Percentiles rank a stretch among this genome's conserved stretches.
These are phyloP conservation scores for Drosophila borealis DNA, from an alignment of 2,888 invertebrate species.

Conservation along the genomic window DNA sequence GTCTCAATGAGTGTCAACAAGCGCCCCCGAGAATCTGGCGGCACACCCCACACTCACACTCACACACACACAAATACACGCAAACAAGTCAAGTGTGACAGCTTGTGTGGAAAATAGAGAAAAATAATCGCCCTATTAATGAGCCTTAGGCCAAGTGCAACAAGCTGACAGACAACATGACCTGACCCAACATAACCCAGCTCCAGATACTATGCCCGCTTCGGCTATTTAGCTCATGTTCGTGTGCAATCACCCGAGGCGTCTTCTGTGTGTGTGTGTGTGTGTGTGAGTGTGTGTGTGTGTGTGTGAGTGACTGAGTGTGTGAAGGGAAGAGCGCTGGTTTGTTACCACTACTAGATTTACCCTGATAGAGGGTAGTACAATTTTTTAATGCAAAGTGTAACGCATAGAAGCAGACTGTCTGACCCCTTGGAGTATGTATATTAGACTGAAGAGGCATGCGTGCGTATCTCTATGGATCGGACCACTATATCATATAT, in stretches of 20 bases:
- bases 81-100: slow-evolving; percentile 26
- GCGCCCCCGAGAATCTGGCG: slow-evolving; percentile 53
- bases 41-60: slow-evolving; percentile 17
- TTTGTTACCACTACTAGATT: slow-evolving; percentile 8
- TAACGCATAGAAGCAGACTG: no score
- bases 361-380: no score
- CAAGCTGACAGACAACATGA: slow-evolving; percentile 76
- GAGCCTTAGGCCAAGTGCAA: slow-evolving; percentile 80
- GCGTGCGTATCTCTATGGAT: no score
- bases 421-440: no score
- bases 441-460: no score
- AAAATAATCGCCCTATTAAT: slow-evolving; percentile 78
- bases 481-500: no score
- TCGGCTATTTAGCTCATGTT: slow-evolving; percentile 49
- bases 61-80: background rate
- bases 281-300: slow-evolving; percentile 13
- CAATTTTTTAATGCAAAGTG: no score
- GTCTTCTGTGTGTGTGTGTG: slow-evolving; percentile 2
- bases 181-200: slow-evolving; percentile 55
- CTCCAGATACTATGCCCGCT: slow-evolving; percentile 16
- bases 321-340: background rate
- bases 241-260: slow-evolving; percentile 32
- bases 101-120: slow-evolving; percentile 49
- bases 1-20: slow-evolving; percentile 81
- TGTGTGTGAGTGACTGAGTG: slow-evolving; percentile 4